phyloP scores from a whole-genome alignment of 2,888 invertebrate species.

The Lithosia quadra region DNA sequence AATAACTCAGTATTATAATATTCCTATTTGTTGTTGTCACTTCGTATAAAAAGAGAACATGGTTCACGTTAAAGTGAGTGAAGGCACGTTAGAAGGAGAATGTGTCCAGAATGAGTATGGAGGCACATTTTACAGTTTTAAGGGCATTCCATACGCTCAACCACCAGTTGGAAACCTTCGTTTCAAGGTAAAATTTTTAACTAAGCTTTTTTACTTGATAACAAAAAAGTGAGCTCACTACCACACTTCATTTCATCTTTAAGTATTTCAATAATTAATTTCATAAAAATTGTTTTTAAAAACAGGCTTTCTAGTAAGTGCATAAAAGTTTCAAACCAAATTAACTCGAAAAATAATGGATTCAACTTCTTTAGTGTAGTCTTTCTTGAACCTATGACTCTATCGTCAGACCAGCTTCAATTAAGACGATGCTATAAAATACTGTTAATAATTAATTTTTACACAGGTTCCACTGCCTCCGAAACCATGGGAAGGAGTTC shows the following conservation, averaged over 20 bases:
- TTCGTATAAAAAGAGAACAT: slow-evolving; percentile 8
- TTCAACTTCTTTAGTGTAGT: too few species aligned
- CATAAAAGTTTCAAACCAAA: too few species aligned
- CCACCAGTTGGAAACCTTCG: slow-evolving; percentile 80
- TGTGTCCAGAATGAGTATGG: slow-evolving; percentile 53
- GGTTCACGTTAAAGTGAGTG: slow-evolving; percentile 54
- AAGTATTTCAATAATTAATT: too few species aligned
- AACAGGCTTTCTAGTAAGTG: too few species aligned
- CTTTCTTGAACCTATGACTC: too few species aligned
- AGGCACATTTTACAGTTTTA: slow-evolving; percentile 59
- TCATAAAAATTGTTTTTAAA: too few species aligned
- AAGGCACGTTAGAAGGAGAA: slow-evolving; percentile 64
- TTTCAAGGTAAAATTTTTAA: slow-evolving; percentile 71
- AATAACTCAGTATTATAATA: neutral
- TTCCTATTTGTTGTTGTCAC: neutral
- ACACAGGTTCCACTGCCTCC: slow-evolving; percentile 49
- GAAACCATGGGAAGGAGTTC: slow-evolving; percentile 61
- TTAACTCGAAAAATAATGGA: too few species aligned
- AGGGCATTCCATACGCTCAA: slow-evolving; percentile 82
- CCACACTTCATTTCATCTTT: too few species aligned
- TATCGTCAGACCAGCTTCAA: too few species aligned
- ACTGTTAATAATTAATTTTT: slow-evolving; percentile 5
- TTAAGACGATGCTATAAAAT: too few species aligned
- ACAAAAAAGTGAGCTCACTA: too few species aligned
- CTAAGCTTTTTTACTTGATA: too few species aligned